Percentiles rank a stretch among this genome's conserved stretches.
These are phyloP conservation scores for Pemphigus obesinymphae DNA, from an alignment of 1,140 invertebrate species.

Conservation along the genomic window DNA sequence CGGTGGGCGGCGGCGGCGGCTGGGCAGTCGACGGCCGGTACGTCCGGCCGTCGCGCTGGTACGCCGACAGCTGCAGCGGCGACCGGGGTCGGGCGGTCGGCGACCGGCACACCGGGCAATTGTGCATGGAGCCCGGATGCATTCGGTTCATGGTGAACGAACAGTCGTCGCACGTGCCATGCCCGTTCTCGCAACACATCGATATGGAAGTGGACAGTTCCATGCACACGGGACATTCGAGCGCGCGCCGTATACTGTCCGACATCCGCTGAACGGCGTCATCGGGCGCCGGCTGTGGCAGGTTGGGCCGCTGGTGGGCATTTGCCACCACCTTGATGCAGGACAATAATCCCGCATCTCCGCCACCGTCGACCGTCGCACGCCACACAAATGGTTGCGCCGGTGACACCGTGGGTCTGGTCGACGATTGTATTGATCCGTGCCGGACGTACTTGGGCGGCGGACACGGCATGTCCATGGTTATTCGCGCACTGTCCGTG, in stretches of 20 bases:
- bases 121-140: background rate
- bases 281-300: background rate
- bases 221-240: constrained; percentile 17
- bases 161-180: background rate
- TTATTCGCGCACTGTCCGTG: no score
- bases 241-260: background rate
- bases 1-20: no score
- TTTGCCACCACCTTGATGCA: background rate
- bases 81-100: background rate
- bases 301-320: no score
- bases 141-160: background rate
- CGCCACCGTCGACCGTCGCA: background rate
- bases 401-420: background rate
- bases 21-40: background rate
- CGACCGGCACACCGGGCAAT: background rate
- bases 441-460: background rate
- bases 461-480: no score
- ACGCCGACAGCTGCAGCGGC: background rate
- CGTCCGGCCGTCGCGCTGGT: background rate
- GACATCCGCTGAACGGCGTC: background rate
- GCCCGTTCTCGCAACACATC: background rate
- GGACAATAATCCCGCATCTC: no score
- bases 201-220: background rate
- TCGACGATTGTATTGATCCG: background rate
- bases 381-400: background rate